Conservation (phyloP, 2,797 vertebrate genomes). For the Sebastes miniatus region DNA sequence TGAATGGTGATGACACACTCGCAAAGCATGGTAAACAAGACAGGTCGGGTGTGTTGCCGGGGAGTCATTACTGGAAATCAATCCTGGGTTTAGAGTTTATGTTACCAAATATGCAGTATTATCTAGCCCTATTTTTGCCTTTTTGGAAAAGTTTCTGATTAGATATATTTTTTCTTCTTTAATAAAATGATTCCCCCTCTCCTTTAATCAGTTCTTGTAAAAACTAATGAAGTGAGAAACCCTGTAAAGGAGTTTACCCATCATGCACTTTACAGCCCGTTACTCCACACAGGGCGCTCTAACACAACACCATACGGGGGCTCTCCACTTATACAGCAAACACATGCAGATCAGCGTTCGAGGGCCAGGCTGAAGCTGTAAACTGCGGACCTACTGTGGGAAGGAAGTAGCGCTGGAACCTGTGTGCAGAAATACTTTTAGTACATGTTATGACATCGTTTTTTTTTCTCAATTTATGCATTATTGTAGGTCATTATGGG, state of each 20-base stretch:
- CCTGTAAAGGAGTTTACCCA: background rate
- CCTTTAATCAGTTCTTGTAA: constrained; percentile 18
- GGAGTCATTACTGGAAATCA: too few species aligned
- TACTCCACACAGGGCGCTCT: background rate
- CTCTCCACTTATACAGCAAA: background rate
- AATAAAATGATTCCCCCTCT: background rate
- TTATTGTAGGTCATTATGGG: background rate
- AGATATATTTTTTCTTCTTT: background rate
- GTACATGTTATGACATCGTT: background rate
- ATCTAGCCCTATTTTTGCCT: background rate
- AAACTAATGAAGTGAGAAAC: constrained; percentile 5
- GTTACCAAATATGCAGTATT: background rate
- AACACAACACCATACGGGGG: background rate
- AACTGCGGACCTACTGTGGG: background rate
- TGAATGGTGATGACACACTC: background rate
- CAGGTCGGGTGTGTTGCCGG: too few species aligned
- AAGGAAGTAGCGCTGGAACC: background rate
- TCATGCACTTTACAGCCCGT: background rate
- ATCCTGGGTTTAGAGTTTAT: background rate
- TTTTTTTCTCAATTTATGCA: background rate
- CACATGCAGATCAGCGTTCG: background rate
- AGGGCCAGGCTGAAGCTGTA: background rate
- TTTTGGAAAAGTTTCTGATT: background rate
- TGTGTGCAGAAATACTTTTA: background rate
- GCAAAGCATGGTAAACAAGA: background rate